These are phyloP conservation scores for Drosophila histrio DNA, from an alignment of 2,888 invertebrate genomes.

Conservation along the genomic window DNA sequence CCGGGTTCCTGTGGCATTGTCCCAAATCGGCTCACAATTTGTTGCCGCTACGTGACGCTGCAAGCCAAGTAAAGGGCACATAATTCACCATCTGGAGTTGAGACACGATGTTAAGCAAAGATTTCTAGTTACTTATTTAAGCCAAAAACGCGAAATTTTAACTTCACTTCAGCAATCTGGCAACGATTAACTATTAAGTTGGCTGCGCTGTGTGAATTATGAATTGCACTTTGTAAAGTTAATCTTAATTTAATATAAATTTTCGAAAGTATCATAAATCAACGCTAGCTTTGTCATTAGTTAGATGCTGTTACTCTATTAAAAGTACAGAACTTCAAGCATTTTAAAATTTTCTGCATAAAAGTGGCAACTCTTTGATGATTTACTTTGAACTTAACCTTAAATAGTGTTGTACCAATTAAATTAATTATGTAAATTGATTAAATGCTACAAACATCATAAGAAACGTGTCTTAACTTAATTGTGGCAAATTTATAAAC, in stretches of 20 bases:
- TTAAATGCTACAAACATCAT: too few relatives aligned
- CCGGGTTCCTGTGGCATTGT: conserved; percentile 32
- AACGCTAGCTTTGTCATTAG: too few relatives aligned
- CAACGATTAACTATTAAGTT: not conserved
- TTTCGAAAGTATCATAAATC: too few relatives aligned
- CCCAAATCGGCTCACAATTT: conserved; percentile 63
- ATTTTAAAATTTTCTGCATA: too few relatives aligned
- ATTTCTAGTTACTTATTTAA: conserved; percentile 20
- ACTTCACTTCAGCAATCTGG: not conserved
- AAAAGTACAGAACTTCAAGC: too few relatives aligned
- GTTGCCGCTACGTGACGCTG: conserved; percentile 66
- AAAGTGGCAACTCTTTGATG: too few relatives aligned
- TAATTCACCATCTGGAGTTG: conserved; percentile 14
- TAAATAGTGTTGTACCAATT: too few relatives aligned
- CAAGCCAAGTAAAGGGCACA: conserved; percentile 6
- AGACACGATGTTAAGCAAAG: conserved; percentile 1
- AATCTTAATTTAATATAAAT: not conserved
- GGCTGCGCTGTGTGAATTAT: not conserved
- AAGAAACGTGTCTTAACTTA: too few relatives aligned
- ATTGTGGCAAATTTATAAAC: too few relatives aligned
- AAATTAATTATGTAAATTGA: too few relatives aligned
- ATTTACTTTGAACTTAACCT: too few relatives aligned
- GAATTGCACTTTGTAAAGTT: not conserved
- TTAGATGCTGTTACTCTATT: too few relatives aligned
- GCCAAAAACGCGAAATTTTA: not conserved